Conservation (phyloP, 2,797 vertebrate genomes). For the Acrocephalus scirpaceus region DNA sequence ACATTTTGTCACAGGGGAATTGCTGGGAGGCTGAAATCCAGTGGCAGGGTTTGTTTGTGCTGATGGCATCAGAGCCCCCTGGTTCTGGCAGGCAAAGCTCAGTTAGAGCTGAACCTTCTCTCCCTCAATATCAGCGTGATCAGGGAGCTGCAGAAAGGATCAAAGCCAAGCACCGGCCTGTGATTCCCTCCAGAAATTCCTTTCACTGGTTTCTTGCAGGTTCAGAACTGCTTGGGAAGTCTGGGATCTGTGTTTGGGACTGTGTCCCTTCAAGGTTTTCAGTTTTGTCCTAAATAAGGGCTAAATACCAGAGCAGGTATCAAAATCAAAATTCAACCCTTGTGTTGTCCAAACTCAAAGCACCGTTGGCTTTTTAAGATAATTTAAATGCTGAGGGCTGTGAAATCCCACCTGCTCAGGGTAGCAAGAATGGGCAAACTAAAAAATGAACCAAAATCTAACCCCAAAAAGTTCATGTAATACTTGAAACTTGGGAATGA, state of each 20-base stretch:
- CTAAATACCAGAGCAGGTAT: background rate
- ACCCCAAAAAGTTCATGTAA: background rate
- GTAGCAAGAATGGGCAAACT: background rate
- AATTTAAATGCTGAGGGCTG: background rate
- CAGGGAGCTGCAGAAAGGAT: background rate
- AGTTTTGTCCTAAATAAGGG: background rate
- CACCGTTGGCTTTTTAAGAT: background rate
- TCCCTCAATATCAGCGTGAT: background rate
- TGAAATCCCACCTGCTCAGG: background rate
- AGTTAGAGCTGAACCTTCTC: constrained; percentile 62
- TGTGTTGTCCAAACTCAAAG: background rate
- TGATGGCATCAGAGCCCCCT: constrained; percentile 60
- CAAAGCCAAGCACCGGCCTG: background rate
- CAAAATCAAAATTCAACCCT: background rate
- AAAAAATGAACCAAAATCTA: background rate
- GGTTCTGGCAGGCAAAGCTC: constrained; percentile 72
- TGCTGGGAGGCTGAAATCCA: constrained; percentile 69
- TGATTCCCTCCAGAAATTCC: background rate
- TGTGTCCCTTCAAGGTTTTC: background rate
- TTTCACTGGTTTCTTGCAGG: background rate
- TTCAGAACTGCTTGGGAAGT: background rate
- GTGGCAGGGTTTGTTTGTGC: constrained; percentile 76
- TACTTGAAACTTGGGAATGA: background rate
- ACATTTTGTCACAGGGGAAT: constrained; percentile 16
- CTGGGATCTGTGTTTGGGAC: background rate